phyloP scores from a whole-genome alignment of 53 echinoderm and acorn worm genomes.

The Luidia sarsii region DNA sequence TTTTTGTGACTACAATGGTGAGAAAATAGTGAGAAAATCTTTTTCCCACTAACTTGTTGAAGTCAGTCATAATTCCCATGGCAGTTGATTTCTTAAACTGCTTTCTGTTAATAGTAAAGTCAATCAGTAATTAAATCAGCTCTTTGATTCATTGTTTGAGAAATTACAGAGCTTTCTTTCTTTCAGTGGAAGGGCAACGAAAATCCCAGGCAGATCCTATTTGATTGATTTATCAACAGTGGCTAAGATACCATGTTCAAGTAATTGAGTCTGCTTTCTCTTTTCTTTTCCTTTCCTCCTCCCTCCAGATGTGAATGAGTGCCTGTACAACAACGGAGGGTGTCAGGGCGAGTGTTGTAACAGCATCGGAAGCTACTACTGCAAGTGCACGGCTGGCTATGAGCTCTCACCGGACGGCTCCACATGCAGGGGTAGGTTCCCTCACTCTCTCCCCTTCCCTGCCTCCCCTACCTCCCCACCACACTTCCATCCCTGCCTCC shows the following conservation, averaged over 20 bases:
- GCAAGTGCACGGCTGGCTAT: constrained; percentile 84
- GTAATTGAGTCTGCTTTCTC: neutral
- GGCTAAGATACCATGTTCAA: neutral
- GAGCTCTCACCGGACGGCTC: constrained; percentile 85
- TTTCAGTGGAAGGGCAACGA: no score
- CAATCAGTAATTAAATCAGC: no score
- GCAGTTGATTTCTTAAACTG: no score
- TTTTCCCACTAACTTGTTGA: no score
- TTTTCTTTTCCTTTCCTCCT: neutral
- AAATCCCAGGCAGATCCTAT: no score
- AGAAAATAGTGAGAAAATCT: no score
- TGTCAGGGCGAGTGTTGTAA: constrained; percentile 92
- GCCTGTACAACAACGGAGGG: constrained; percentile 92
- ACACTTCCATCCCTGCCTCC: neutral
- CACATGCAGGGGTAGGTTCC: constrained; percentile 77
- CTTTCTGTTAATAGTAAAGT: no score
- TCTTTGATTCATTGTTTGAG: no score
- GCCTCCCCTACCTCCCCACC: neutral
- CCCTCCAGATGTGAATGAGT: constrained; percentile 92
- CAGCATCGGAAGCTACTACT: constrained; percentile 96
- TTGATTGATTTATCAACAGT: no score
- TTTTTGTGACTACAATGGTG: no score
- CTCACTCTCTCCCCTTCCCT: neutral
- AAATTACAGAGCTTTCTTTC: no score
- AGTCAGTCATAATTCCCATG: no score